phyloP scores from a whole-genome alignment of 2,888 invertebrate genomes.

The Ennomos erosarius region DNA sequence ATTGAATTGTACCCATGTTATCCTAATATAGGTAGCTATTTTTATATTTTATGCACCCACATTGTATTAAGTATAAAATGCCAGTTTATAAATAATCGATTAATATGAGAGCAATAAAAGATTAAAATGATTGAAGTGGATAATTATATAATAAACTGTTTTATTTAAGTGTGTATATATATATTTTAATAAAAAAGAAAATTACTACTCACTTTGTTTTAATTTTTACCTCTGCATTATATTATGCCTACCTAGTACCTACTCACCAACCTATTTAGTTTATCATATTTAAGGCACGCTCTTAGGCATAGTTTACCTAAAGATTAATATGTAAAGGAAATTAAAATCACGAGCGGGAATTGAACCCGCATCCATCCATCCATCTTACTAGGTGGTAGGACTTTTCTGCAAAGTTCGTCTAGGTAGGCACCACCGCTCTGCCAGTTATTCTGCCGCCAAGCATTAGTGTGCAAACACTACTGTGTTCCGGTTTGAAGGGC shows the following conservation, averaged over 20 bases:
- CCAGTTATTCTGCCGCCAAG: too few relatives aligned
- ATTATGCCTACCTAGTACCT: too few relatives aligned
- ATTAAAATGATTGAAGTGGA: constrained; percentile 46
- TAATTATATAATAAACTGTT: constrained; percentile 39
- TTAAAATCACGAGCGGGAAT: too few relatives aligned
- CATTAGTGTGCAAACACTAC: too few relatives aligned
- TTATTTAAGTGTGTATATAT: constrained; percentile 64
- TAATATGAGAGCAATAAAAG: constrained; percentile 59
- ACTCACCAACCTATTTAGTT: too few relatives aligned
- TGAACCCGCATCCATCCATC: too few relatives aligned
- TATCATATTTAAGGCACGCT: too few relatives aligned
- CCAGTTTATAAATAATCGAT: constrained; percentile 20
- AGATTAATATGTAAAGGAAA: too few relatives aligned
- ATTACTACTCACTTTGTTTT: constrained; percentile 25
- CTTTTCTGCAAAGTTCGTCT: too few relatives aligned
- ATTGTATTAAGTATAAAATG: constrained; percentile 15
- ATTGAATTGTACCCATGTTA: constrained; percentile 40
- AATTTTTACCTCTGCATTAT: neutral
- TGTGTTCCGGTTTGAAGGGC: too few relatives aligned
- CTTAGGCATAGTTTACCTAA: neutral
- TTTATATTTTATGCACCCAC: constrained; percentile 38
- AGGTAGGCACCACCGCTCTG: too few relatives aligned
- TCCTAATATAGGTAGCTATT: constrained; percentile 23
- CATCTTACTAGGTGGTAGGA: too few relatives aligned
- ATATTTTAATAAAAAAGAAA: constrained; percentile 69